A percentile compares a stretch with the other conserved stretches of the same genome.
phyloP scores from a whole-genome alignment of 2,888 invertebrate species.

The Morinoia aosen region DNA sequence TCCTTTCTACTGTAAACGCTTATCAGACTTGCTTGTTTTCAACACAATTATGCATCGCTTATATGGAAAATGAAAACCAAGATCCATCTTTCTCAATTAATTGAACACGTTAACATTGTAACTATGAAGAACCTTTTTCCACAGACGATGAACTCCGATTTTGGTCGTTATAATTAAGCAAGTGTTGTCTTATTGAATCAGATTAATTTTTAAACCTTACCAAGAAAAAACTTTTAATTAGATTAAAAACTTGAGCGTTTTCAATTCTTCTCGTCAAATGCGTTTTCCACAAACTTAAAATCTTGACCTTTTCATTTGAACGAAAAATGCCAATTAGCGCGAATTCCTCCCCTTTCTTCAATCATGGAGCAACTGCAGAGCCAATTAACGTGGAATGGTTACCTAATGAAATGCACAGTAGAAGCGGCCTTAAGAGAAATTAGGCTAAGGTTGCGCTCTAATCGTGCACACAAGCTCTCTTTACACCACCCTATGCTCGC shows the following conservation, averaged over 20 bases:
- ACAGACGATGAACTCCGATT: not conserved
- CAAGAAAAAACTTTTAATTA: not conserved
- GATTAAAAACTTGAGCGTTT: not conserved
- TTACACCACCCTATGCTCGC: not conserved
- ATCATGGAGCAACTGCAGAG: not conserved
- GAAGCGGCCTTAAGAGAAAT: not conserved
- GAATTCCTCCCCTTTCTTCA: not conserved
- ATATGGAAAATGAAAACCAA: not conserved
- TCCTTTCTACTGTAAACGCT: not conserved
- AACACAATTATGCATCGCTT: not conserved
- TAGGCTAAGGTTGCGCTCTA: not conserved
- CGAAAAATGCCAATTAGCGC: not conserved
- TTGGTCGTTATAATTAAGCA: not conserved
- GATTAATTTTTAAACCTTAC: not conserved
- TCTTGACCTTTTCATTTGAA: not conserved
- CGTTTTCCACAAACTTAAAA: not conserved
- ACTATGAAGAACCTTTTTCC: not conserved
- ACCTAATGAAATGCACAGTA: not conserved
- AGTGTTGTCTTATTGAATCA: not conserved
- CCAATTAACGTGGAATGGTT: not conserved
- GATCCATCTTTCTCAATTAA: not conserved
- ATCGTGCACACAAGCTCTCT: not conserved
- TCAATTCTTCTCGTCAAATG: not conserved
- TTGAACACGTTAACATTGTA: not conserved
- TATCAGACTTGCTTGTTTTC: not conserved